Evolutionary conservation across 2,797 vertebrate genomes (phyloP).

Genomic region (Iguana delicatissima): DNA sequence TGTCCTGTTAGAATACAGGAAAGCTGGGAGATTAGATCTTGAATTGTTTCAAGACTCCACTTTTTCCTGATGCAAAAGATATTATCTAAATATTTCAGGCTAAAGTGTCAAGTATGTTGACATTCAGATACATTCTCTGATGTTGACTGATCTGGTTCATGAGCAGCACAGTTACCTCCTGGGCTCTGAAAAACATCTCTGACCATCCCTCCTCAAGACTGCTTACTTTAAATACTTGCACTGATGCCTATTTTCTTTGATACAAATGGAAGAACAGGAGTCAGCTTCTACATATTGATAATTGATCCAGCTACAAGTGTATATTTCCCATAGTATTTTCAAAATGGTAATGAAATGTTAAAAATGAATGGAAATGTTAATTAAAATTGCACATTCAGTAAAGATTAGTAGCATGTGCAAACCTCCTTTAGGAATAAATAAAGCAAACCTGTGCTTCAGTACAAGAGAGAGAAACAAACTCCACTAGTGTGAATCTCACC

Average conservation of each 20-base stretch:
- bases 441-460: not conserved
- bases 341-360: not conserved
- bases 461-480: not conserved
- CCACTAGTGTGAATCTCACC: too few species aligned
- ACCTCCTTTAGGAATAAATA: not conserved
- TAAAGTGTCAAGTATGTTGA: not conserved
- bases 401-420: not conserved
- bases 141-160: not conserved
- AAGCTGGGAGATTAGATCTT: not conserved
- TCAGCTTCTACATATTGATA: not conserved
- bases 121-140: constrained; percentile 9
- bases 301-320: not conserved
- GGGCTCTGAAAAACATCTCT: not conserved
- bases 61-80: not conserved
- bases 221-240: not conserved
- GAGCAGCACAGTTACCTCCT: not conserved
- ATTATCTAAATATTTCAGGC: not conserved
- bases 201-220: not conserved
- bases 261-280: not conserved
- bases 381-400: too few species aligned
- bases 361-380: not conserved
- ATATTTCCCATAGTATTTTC: not conserved
- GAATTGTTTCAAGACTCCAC: not conserved
- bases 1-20: not conserved
- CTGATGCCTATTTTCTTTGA: not conserved